phyloP scores from a whole-genome alignment of 2,113 vertebrate species.

The Pseudorhombus dupliciocellatus region DNA sequence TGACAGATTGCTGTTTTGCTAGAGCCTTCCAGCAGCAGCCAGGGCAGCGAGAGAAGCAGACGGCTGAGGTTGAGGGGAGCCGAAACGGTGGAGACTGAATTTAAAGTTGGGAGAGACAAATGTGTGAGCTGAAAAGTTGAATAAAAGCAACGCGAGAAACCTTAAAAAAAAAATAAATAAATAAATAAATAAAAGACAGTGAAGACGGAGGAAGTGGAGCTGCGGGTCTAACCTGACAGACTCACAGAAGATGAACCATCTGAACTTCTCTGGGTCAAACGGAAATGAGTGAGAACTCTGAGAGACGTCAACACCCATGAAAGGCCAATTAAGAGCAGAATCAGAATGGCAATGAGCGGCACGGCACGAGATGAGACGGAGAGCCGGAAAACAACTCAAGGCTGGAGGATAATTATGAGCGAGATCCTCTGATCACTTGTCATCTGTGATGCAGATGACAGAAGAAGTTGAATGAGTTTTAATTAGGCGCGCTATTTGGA shows the following conservation, averaged over 20 bases:
- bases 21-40: constrained; percentile 72
- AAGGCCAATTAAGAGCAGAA: constrained; percentile 62
- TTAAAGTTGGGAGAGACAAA: constrained; percentile 34
- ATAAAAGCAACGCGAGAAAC: background rate
- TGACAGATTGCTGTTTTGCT: constrained; percentile 82
- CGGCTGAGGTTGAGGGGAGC: constrained; percentile 47
- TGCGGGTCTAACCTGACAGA: constrained; percentile 52
- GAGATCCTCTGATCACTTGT: constrained; percentile 75
- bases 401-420: constrained; percentile 74
- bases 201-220: constrained; percentile 35
- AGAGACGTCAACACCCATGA: constrained; percentile 53
- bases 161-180: no score
- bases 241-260: constrained; percentile 44
- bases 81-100: constrained; percentile 29
- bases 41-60: constrained; percentile 45
- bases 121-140: constrained; percentile 19
- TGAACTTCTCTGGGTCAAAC: constrained; percentile 55
- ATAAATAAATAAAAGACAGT: constrained; percentile 19
- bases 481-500: constrained; percentile 71
- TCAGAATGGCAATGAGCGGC: constrained; percentile 28
- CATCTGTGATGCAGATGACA: constrained; percentile 77
- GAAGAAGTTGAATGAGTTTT: constrained; percentile 75
- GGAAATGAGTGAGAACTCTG: constrained; percentile 27
- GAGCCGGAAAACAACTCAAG: constrained; percentile 66
- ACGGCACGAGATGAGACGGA: constrained; percentile 41